Evolutionary conservation across 2,113 vertebrate species (phyloP).

Genomic region (Hypomesus transpacificus): DNA sequence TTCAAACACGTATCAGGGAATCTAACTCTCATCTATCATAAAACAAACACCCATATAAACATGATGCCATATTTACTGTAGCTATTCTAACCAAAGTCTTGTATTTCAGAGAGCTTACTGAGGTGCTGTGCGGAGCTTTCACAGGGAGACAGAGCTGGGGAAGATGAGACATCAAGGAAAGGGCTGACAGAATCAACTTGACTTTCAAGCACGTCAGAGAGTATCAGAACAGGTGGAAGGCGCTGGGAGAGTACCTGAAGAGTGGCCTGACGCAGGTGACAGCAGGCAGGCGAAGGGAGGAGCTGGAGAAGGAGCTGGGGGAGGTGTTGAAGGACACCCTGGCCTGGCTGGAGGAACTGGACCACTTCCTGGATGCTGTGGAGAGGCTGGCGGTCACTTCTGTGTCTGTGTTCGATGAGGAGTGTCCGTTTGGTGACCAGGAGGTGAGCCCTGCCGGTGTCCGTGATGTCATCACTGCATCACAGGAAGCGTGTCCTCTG

Average conservation of each 20-base stretch:
- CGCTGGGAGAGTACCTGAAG: slow-evolving; percentile 41
- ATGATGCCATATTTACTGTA: too few species aligned
- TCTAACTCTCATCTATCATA: too few species aligned
- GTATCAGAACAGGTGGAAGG: slow-evolving; percentile 34
- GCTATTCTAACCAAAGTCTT: not conserved
- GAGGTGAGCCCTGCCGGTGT: slow-evolving; percentile 28
- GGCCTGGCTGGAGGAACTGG: slow-evolving; percentile 54
- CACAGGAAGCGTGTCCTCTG: slow-evolving; percentile 45
- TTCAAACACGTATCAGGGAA: too few species aligned
- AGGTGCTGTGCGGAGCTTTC: not conserved
- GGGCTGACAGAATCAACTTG: slow-evolving; percentile 26
- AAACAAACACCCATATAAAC: too few species aligned
- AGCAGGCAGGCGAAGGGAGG: slow-evolving; percentile 18
- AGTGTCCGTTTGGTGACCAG: slow-evolving; percentile 40
- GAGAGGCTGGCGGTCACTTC: slow-evolving; percentile 70
- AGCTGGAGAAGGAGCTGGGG: slow-evolving; percentile 55
- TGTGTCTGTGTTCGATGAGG: slow-evolving; percentile 51
- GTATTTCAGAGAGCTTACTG: not conserved
- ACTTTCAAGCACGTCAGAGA: slow-evolving; percentile 20
- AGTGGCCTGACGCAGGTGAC: slow-evolving; percentile 26
- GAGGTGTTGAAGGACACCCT: slow-evolving; percentile 49
- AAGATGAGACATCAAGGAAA: slow-evolving; percentile 9
- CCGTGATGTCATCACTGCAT: slow-evolving; percentile 38
- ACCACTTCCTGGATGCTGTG: slow-evolving; percentile 62
- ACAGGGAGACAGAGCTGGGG: slow-evolving; percentile 1